Evolutionary conservation across 2,888 invertebrate species (phyloP).

Genomic region (Bembecia ichneumoniformis): DNA sequence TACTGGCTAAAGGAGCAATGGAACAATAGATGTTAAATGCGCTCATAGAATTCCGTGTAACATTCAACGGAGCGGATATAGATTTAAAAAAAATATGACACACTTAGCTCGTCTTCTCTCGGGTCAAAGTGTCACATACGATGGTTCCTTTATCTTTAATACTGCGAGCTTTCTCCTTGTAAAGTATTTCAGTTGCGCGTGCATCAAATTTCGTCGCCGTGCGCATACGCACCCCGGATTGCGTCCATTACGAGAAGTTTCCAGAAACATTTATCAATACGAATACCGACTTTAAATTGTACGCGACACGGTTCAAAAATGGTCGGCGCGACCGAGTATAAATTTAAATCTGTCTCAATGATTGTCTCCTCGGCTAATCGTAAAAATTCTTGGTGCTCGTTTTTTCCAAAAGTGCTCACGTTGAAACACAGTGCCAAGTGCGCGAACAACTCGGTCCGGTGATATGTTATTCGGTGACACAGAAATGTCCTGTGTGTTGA

Average conservation of each 20-base stretch:
- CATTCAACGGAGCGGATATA: not conserved
- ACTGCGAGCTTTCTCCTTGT: slow-evolving; percentile 41
- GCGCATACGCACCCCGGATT: slow-evolving; percentile 13
- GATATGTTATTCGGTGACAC: not conserved
- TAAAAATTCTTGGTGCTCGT: slow-evolving; percentile 37
- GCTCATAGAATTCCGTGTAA: not conserved
- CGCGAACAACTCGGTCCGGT: not conserved
- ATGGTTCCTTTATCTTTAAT: slow-evolving; percentile 25
- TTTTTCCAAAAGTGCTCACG: slow-evolving; percentile 8
- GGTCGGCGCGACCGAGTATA: slow-evolving; percentile 14
- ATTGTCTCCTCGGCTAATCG: slow-evolving; percentile 44
- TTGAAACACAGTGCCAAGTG: not conserved
- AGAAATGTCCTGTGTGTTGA: not conserved
- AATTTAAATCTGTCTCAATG: slow-evolving; percentile 41
- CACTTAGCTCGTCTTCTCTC: slow-evolving; percentile 2
- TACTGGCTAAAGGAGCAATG: too few species aligned
- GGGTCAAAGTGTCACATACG: slow-evolving; percentile 27
- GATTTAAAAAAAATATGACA: not conserved
- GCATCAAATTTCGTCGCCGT: slow-evolving; percentile 19
- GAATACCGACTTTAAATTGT: not conserved
- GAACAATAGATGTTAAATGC: too few species aligned
- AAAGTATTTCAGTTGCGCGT: slow-evolving; percentile 30
- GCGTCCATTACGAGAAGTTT: slow-evolving; percentile 11
- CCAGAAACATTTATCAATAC: slow-evolving; percentile 6
- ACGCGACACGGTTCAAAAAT: not conserved